Percentiles rank a stretch among this genome's conserved stretches.
Evolutionary conservation across 2,113 vertebrate species (phyloP).

Genomic region (Steatornis caripensis): DNA sequence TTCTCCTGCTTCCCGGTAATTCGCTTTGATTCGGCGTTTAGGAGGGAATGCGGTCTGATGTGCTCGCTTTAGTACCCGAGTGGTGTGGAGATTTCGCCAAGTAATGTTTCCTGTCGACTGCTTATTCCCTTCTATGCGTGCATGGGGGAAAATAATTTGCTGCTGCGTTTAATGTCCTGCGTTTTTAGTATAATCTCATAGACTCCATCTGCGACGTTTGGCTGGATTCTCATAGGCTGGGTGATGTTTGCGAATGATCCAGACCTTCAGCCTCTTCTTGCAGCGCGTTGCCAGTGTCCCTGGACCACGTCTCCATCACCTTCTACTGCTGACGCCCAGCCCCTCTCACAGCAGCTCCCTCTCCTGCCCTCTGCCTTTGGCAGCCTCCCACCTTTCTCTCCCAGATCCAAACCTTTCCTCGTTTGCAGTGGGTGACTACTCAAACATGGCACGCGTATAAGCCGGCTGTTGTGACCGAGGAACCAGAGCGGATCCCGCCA

Average conservation of each 20-base stretch:
- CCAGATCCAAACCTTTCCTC: neutral
- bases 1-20: too few relatives aligned
- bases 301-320: neutral
- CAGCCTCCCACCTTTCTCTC: neutral
- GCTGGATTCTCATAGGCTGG: neutral
- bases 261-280: neutral
- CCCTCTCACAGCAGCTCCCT: neutral
- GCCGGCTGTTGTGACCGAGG: too few relatives aligned
- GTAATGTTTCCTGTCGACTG: too few relatives aligned
- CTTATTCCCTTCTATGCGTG: too few relatives aligned
- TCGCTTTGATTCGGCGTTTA: too few relatives aligned
- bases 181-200: neutral
- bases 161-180: too few relatives aligned
- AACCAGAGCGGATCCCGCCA: neutral
- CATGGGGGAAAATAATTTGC: too few relatives aligned
- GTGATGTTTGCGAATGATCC: neutral
- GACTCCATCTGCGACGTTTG: too few relatives aligned
- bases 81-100: too few relatives aligned
- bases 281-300: neutral
- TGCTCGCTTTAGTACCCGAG: too few relatives aligned
- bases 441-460: rapidly evolving
- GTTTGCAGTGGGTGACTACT: neutral
- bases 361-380: rapidly evolving
- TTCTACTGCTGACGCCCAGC: neutral
- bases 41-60: too few relatives aligned